A percentile compares a stretch with the other conserved stretches of the same genome.
phyloP scores from a whole-genome alignment of 2,888 invertebrate genomes.

The Tillus elongatus region DNA sequence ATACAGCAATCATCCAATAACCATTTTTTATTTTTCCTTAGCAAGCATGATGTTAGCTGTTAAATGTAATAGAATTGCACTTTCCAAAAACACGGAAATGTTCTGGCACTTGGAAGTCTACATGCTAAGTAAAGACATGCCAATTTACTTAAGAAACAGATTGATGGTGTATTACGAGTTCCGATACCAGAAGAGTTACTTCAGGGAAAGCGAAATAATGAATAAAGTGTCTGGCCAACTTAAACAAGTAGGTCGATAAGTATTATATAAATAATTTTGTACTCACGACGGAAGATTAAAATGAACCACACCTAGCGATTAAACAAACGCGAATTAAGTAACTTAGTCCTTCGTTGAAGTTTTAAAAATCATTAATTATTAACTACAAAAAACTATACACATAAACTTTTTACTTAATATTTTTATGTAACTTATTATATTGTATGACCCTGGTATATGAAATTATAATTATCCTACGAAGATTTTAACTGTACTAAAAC shows the following conservation, averaged over 20 bases:
- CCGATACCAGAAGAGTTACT: conserved; percentile 50
- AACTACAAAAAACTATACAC: too few species aligned
- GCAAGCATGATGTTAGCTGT: neutral
- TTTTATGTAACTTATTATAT: too few species aligned
- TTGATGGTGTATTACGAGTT: conserved; percentile 51
- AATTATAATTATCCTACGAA: too few species aligned
- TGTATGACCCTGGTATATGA: too few species aligned
- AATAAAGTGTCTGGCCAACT: conserved; percentile 47
- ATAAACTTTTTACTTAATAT: too few species aligned
- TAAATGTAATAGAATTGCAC: neutral
- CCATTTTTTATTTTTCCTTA: too few species aligned
- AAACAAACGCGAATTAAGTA: too few species aligned
- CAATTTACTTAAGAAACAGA: conserved; percentile 45
- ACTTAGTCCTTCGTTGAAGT: too few species aligned
- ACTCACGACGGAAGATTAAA: conserved; percentile 1
- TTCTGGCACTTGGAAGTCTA: conserved; percentile 49
- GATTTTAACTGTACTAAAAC: too few species aligned
- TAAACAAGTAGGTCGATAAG: conserved; percentile 30
- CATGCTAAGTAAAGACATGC: conserved; percentile 50
- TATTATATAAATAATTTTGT: neutral
- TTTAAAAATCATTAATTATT: too few species aligned
- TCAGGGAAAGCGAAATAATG: conserved; percentile 48
- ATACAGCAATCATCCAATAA: too few species aligned
- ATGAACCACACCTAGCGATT: too few species aligned
- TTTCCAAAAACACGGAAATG: conserved; percentile 44